Conservation (phyloP, 2,113 vertebrate genomes). For the Etia nguti region DNA sequence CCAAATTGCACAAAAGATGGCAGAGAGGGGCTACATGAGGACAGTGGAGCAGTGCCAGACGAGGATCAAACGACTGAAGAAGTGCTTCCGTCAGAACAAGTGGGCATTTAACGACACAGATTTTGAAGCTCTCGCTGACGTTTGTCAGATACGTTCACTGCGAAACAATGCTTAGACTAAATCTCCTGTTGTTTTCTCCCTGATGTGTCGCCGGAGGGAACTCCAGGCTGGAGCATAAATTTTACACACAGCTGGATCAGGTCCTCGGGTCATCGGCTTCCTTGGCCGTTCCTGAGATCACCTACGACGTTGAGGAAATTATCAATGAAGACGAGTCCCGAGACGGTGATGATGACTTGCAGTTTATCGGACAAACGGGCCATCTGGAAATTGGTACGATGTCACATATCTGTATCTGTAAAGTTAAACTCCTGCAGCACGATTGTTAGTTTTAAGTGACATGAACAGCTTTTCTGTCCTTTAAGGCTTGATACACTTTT, state of each 20-base stretch:
- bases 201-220: conserved; percentile 22
- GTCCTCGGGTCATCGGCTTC: conserved; percentile 35
- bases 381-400: conserved; percentile 41
- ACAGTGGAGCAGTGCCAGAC: conserved; percentile 70
- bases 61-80: conserved; percentile 70
- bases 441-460: neutral
- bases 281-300: conserved; percentile 25
- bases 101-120: neutral
- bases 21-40: conserved; percentile 61
- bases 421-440: neutral
- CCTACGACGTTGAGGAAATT: conserved; percentile 42
- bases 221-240: conserved; percentile 55
- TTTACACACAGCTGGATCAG: conserved; percentile 56
- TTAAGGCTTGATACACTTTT: neutral
- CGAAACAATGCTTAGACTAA: neutral
- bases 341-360: conserved; percentile 49
- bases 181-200: neutral
- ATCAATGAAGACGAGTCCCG: conserved; percentile 45
- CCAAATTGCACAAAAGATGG: conserved; percentile 67
- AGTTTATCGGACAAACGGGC: conserved; percentile 41
- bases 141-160: neutral
- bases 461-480: neutral
- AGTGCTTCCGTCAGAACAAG: conserved; percentile 60
- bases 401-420: neutral
- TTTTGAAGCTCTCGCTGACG: neutral